Percentiles rank a stretch among this genome's conserved stretches.
Evolutionary conservation across 2,113 vertebrate genomes (phyloP).

Genomic region (Lepidothrix coronata): DNA sequence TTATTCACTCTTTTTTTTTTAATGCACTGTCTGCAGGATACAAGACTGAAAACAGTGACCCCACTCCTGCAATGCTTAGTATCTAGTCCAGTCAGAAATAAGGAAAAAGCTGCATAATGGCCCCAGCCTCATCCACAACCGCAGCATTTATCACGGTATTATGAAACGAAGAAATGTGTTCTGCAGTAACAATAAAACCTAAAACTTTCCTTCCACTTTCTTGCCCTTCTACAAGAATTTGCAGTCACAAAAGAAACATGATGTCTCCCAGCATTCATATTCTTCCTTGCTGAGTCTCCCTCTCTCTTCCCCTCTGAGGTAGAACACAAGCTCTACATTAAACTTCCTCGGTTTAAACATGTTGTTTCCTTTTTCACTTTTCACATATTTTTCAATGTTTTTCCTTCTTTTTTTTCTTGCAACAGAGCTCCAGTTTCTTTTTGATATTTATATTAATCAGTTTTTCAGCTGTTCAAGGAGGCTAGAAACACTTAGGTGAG

Average conservation of each 20-base stretch:
- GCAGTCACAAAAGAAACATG: neutral
- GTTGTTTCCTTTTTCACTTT: neutral
- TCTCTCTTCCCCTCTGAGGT: neutral
- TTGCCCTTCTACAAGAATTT: neutral
- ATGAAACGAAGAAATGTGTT: neutral
- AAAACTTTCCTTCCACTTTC: neutral
- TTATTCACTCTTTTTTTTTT: neutral
- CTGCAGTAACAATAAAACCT: neutral
- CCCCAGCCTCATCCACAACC: neutral
- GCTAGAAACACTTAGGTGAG: neutral
- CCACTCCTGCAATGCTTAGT: neutral
- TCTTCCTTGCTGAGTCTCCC: rapidly evolving
- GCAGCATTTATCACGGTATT: neutral
- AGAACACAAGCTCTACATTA: neutral
- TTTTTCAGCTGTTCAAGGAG: neutral
- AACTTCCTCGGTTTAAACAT: neutral
- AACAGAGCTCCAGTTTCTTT: neutral
- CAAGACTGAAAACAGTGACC: neutral
- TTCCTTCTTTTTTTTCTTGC: neutral
- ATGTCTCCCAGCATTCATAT: neutral
- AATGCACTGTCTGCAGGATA: neutral
- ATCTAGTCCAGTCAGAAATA: neutral
- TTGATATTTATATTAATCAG: neutral
- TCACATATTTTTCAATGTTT: neutral
- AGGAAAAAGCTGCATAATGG: neutral